Conservation (phyloP, 1,140 invertebrate genomes). For the Scaptomyza montana region DNA sequence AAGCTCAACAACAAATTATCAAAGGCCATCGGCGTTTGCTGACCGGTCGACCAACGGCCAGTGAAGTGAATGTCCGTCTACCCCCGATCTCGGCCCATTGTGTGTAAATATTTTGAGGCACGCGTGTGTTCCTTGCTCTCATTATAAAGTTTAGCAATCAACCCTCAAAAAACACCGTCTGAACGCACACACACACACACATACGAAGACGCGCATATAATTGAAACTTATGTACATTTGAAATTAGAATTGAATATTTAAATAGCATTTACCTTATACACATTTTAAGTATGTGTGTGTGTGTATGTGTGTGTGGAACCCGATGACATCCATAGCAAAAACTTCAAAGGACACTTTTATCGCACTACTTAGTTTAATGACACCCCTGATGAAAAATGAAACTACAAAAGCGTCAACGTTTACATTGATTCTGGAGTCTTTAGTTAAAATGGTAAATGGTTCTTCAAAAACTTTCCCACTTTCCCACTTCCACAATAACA, state of each 20-base stretch:
- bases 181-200: slow-evolving; percentile 20
- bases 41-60: slow-evolving; percentile 59
- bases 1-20: slow-evolving; percentile 77
- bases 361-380: slow-evolving; percentile 32
- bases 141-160: slow-evolving; percentile 71
- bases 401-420: not conserved
- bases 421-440: not conserved
- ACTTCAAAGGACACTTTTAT: slow-evolving; percentile 41
- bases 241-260: slow-evolving; percentile 47
- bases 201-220: slow-evolving; percentile 22
- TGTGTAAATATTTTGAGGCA: slow-evolving; percentile 82
- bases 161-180: slow-evolving; percentile 39
- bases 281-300: not conserved
- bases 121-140: slow-evolving; percentile 80
- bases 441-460: not conserved
- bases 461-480: not conserved
- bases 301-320: not conserved
- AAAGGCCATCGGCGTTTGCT: slow-evolving; percentile 71
- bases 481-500: not conserved
- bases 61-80: slow-evolving; percentile 7
- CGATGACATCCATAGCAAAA: not conserved
- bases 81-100: slow-evolving; percentile 59
- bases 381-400: slow-evolving; percentile 2
- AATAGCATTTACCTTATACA: slow-evolving; percentile 6
- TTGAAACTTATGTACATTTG: slow-evolving; percentile 48